Evolutionary conservation across 2,888 invertebrate species (phyloP), one percentile per base, ranked within the genome.

Genomic region (Rotaria socialis): DNA sequence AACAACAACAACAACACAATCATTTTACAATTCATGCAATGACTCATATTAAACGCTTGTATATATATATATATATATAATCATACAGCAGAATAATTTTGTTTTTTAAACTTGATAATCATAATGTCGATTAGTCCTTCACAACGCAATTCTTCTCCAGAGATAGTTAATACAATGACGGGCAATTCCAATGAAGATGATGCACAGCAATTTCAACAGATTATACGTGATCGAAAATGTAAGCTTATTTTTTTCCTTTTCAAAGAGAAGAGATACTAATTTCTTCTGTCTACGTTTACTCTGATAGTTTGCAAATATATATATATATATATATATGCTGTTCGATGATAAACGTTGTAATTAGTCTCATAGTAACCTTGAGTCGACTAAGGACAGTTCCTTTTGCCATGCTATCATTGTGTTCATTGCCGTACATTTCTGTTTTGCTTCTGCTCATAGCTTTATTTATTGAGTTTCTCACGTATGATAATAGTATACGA

Each of bases 191-290:
- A 35, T 35, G 35, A 35, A 27, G 67, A 67, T 35, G 67, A 67
- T 67, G 35, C 19, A 19, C 67, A 67, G 7, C 67, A 67, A 67
- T 67, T 67, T 67, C 67, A 67, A 67, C 67, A 67, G 19, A 67
- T 67, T 19, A 67, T 67, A 27, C 67, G 67, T 19, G 67, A 67
- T 41, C 35, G 67, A 67, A 14, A 14, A 35, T 67, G 67, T 67
- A 67, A 67, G 67, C 19, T 35, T 67, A 10, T 14, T 27, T 11
- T n/a, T 27, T n/a, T 60, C 11, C 0, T 60, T 14, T 60, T 60
- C 14, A 55, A 5, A 22, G 10, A 55, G 7, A 55, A 2, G 22
- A 22, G 22, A 55, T 1, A 67, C 7, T 19, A 35, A 41, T 16
- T 19, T 14, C 67, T 19, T 67, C 6, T 41, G 5, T 19, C 5